A percentile compares a stretch with the other conserved stretches of the same genome.
Evolutionary conservation across 2,113 vertebrate genomes (phyloP).

Genomic region (Nerophis lumbriciformis): DNA sequence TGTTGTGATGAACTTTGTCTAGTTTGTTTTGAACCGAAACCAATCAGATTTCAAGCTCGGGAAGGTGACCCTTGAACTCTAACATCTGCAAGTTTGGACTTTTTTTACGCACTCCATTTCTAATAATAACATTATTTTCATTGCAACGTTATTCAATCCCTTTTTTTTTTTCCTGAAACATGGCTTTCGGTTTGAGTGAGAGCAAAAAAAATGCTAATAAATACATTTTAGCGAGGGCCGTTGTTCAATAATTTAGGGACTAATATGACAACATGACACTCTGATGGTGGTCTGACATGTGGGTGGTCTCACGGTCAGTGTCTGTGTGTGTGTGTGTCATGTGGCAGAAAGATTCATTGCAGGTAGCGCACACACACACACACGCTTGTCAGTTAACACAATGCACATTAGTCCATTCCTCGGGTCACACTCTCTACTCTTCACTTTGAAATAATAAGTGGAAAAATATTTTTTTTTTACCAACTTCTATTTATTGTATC

Average conservation of each 20-base stretch:
- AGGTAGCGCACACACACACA: conserved; percentile 53
- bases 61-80: conserved; percentile 42
- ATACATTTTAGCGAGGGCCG: background rate
- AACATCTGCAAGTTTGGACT: conserved; percentile 43
- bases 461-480: no score
- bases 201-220: background rate
- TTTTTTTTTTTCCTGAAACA: background rate
- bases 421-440: no score
- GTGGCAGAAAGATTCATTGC: conserved; percentile 53
- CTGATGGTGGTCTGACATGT: conserved; percentile 50
- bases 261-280: background rate
- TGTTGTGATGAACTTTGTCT: conserved; percentile 64
- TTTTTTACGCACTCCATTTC: background rate
- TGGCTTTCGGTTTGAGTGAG: background rate
- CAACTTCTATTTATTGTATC: no score
- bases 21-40: conserved; percentile 72
- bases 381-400: background rate
- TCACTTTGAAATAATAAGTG: no score
- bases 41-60: conserved; percentile 65
- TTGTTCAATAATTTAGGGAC: background rate
- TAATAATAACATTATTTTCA: background rate
- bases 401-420: no score
- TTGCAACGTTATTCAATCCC: background rate
- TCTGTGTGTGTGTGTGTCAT: conserved; percentile 61
- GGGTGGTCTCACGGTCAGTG: conserved; percentile 58